A percentile compares a stretch with the other conserved stretches of the same genome.
These are phyloP conservation scores for Artemia sinica DNA, from an alignment of 2,888 invertebrate genomes.

Conservation along the genomic window DNA sequence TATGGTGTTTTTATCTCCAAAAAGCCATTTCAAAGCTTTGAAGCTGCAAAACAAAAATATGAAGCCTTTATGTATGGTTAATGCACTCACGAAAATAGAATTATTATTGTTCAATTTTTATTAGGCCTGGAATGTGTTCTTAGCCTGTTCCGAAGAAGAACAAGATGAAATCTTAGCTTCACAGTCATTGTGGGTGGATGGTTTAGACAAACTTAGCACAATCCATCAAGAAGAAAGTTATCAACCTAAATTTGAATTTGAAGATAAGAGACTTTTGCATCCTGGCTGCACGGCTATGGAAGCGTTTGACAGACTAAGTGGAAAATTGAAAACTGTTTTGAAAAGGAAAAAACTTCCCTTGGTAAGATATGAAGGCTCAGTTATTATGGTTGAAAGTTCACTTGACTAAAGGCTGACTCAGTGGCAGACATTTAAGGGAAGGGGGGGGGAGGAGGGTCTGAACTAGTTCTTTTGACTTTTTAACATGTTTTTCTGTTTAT, in stretches of 20 bases:
- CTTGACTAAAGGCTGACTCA: too few species aligned
- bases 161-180: slow-evolving; percentile 18
- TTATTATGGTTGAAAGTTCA: too few species aligned
- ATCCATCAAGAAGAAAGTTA: background rate
- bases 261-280: slow-evolving; percentile 16
- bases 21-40: too few species aligned
- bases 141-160: slow-evolving; percentile 20
- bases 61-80: too few species aligned
- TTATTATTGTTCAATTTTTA: background rate
- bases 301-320: slow-evolving; percentile 18
- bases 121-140: slow-evolving; percentile 21
- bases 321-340: slow-evolving; percentile 20
- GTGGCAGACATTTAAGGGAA: too few species aligned
- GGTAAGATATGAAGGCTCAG: slow-evolving; percentile 10
- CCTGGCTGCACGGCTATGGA: slow-evolving; percentile 18
- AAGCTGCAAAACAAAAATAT: too few species aligned
- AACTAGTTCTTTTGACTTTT: too few species aligned
- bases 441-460: too few species aligned
- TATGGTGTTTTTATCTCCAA: too few species aligned
- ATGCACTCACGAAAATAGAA: too few species aligned
- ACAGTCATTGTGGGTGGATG: slow-evolving; percentile 14
- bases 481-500: too few species aligned
- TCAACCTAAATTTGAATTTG: background rate
- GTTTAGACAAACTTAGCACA: slow-evolving; percentile 8
- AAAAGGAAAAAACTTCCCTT: slow-evolving; percentile 21